These are phyloP conservation scores for Sarcophaga variegata DNA, from an alignment of 2,888 invertebrate genomes.

Conservation along the genomic window DNA sequence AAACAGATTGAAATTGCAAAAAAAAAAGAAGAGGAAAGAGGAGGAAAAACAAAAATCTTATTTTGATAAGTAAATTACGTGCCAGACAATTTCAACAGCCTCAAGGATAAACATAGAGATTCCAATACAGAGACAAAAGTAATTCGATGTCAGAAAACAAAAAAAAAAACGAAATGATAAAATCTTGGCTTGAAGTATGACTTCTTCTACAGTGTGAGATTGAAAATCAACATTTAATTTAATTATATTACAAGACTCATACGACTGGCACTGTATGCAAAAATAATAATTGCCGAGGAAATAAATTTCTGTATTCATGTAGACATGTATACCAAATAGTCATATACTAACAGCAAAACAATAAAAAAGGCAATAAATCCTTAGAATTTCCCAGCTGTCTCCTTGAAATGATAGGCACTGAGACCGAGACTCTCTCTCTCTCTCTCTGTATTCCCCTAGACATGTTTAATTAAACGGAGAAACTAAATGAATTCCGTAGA, in stretches of 20 bases:
- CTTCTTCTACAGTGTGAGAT: neutral
- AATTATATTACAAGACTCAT: constrained; percentile 6
- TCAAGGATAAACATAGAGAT: neutral
- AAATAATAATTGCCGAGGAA: neutral
- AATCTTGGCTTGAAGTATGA: neutral
- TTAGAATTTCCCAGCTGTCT: too few species aligned
- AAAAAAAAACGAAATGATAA: neutral
- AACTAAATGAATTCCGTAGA: neutral
- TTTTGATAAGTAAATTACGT: constrained; percentile 58
- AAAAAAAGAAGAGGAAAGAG: too few species aligned
- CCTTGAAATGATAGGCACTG: too few species aligned
- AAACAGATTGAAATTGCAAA: neutral
- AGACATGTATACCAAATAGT: neutral
- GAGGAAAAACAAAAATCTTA: constrained; percentile 22
- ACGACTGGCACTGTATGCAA: neutral
- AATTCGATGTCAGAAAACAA: too few species aligned
- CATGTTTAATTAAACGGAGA: neutral
- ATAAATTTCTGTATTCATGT: neutral
- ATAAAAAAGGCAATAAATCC: too few species aligned
- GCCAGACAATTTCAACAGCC: constrained; percentile 33
- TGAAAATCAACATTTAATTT: constrained; percentile 29
- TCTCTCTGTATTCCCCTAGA: neutral
- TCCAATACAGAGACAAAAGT: neutral
- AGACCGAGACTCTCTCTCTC: too few species aligned
- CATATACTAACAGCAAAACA: too few species aligned